These are phyloP conservation scores for Clitarchus hookeri DNA, from an alignment of 2,888 invertebrate species.

Conservation along the genomic window DNA sequence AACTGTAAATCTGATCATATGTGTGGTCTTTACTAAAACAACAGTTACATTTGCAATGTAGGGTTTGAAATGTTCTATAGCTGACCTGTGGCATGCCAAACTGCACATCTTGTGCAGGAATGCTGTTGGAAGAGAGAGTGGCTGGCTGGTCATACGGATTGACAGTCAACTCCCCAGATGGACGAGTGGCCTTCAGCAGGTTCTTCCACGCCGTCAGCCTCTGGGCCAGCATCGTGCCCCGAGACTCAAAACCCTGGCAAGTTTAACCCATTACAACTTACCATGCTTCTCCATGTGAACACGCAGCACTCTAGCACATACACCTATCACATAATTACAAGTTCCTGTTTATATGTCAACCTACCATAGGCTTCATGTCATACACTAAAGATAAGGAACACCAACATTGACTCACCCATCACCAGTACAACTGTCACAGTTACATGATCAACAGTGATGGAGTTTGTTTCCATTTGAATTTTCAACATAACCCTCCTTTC, in stretches of 20 bases:
- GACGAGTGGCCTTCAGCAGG: constrained; percentile 73
- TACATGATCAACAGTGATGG: too few relatives aligned
- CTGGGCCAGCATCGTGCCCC: constrained; percentile 83
- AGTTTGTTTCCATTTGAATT: too few relatives aligned
- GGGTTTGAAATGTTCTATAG: neutral
- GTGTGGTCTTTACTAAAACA: too few relatives aligned
- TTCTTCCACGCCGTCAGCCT: constrained; percentile 85
- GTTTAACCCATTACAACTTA: constrained; percentile 11
- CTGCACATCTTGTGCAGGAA: constrained; percentile 15
- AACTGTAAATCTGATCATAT: too few relatives aligned
- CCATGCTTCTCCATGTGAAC: neutral
- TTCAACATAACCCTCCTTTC: too few relatives aligned
- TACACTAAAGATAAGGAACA: too few relatives aligned
- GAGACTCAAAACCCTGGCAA: constrained; percentile 83
- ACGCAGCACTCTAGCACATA: neutral
- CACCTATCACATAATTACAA: neutral
- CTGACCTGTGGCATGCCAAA: neutral
- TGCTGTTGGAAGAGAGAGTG: constrained; percentile 18
- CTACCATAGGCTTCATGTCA: too few relatives aligned
- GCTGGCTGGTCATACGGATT: constrained; percentile 60
- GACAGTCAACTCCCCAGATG: constrained; percentile 69
- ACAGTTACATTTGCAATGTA: too few relatives aligned
- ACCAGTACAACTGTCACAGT: too few relatives aligned
- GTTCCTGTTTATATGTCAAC: too few relatives aligned
- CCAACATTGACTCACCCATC: too few relatives aligned